Evolutionary conservation across 2,113 vertebrate species (phyloP), one percentile per base, ranked within the genome.

Genomic region (Cathartes aura): DNA sequence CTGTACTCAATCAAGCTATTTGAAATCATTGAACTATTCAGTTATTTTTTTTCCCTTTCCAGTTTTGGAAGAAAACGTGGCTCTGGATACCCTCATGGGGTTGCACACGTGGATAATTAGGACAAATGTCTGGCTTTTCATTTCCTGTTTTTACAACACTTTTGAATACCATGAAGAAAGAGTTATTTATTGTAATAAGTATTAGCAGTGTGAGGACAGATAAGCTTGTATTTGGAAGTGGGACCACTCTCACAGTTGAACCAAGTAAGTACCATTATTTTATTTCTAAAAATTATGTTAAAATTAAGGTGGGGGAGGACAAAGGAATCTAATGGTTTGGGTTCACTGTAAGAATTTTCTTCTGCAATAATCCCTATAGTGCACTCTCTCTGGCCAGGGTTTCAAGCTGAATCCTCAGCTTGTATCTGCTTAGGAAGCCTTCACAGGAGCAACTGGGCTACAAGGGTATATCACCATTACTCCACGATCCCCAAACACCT

Each of bases 221-320:
- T 15, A 90, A 94, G 62, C 82, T 90, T 11, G 2, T 71, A 8
- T 67, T 82, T 59, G 95, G 93, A 93, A 76, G 11, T 9, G 89
- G 93, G 15, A 95, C 82, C 2, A 40, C 2, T 22, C 78, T 96
- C 34, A 92, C 45, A 18, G 89, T 93, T 70, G 26, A 56, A 76
- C 84, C 94, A 89, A 60, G 94, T 97, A 97, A 96, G 96, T 95
- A 40, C 12, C 4, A 13, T 43, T 52, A 24, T 50, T 78, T 58
- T 74, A 34, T 42, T 60, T n/a, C 43, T 84, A 30, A 56, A 93
- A 74, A 12, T 43, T n/a, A 10, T 60, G 32, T 27, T 70, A 20
- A 67, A 90, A 34, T 75, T 58, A 11, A n/a, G 13, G 20, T 22
- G 24, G 20, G 13, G 21, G 15, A 22, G 5, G 40, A 5, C 11